phyloP scores from a whole-genome alignment of 1,140 invertebrate genomes.

The Lepidurus couesii region DNA sequence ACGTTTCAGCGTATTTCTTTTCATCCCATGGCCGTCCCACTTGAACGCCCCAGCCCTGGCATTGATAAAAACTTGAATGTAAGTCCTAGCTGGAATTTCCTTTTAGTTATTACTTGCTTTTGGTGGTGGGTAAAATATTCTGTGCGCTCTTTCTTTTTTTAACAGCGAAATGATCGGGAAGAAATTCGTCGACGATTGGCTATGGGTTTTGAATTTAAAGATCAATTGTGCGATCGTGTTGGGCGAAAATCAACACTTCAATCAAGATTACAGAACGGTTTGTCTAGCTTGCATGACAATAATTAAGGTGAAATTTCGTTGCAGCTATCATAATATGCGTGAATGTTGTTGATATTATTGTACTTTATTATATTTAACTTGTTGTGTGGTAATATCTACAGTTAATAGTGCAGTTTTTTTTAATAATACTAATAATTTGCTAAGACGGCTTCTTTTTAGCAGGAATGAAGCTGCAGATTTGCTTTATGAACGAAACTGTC shows the following conservation, averaged over 20 bases:
- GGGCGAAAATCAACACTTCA: constrained; percentile 79
- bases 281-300: constrained; percentile 37
- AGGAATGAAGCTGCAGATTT: constrained; percentile 90
- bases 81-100: neutral
- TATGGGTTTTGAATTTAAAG: constrained; percentile 75
- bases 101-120: neutral
- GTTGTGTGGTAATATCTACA: too few relatives aligned
- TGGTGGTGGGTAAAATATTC: neutral
- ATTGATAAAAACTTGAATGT: constrained; percentile 11
- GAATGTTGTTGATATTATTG: neutral
- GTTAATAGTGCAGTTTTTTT: neutral
- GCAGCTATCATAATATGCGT: constrained; percentile 34
- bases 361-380: neutral
- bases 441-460: constrained; percentile 41
- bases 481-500: constrained; percentile 89
- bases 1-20: too few relatives aligned
- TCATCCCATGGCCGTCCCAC: neutral
- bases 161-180: constrained; percentile 83
- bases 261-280: constrained; percentile 77
- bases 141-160: constrained; percentile 44
- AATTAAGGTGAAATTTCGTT: neutral
- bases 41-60: neutral
- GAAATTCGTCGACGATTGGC: constrained; percentile 82
- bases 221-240: constrained; percentile 58
- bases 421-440: neutral